A percentile compares a stretch with the other conserved stretches of the same genome.
Evolutionary conservation across 2,797 vertebrate genomes (phyloP).

Genomic region (Phylloscopus collybita): DNA sequence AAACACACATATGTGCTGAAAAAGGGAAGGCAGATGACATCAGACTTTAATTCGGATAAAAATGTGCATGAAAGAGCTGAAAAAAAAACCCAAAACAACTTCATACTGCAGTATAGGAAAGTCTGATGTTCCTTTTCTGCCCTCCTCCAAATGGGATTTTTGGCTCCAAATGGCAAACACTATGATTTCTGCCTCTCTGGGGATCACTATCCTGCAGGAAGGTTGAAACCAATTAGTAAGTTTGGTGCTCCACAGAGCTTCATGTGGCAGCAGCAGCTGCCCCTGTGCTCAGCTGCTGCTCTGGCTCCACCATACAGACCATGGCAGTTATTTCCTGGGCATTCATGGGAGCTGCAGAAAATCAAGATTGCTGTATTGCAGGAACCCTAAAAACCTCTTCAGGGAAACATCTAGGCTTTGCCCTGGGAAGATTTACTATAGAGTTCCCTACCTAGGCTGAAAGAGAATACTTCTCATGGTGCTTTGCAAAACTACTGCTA

Average conservation of each 20-base stretch:
- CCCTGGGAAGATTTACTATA: no score
- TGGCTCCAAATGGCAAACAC: accelerated
- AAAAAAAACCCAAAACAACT: not conserved
- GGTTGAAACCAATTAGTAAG: not conserved
- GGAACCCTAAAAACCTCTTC: no score
- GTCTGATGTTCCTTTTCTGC: not conserved
- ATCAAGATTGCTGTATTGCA: not conserved
- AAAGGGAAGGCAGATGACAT: not conserved
- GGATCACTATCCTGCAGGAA: not conserved
- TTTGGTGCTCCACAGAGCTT: not conserved
- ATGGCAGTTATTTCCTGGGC: not conserved
- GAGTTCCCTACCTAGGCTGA: no score
- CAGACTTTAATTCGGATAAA: slow-evolving; percentile 24
- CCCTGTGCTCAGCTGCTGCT: not conserved
- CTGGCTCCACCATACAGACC: accelerated
- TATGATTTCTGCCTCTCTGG: not conserved
- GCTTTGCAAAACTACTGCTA: no score
- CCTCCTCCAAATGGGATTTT: not conserved
- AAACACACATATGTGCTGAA: not conserved
- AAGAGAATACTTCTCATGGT: no score
- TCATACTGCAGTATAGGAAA: not conserved
- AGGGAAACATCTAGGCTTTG: no score
- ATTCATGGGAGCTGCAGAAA: not conserved
- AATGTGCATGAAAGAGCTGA: not conserved
- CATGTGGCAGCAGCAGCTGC: not conserved